A percentile compares a stretch with the other conserved stretches of the same genome.
Evolutionary conservation across 1,140 invertebrate species (phyloP).

Genomic region (Anastrepha ludens): DNA sequence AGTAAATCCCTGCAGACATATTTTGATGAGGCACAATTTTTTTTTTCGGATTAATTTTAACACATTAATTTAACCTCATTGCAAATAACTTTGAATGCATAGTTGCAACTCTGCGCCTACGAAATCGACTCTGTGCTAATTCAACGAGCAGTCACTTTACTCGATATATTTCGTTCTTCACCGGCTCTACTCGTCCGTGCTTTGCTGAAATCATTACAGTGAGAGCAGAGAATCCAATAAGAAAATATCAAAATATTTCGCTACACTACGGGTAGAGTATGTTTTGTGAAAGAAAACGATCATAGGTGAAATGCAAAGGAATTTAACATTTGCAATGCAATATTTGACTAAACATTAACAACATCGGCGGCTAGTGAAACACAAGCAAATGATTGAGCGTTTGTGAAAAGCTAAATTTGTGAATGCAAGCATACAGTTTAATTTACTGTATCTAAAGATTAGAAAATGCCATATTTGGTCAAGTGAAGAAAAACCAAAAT

Average conservation of each 20-base stretch:
- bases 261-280: not conserved
- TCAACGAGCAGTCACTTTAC: not conserved
- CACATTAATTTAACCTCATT: no score
- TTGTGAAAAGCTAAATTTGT: not conserved
- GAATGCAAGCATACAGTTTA: conserved; percentile 6
- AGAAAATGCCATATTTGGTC: conserved; percentile 26
- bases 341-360: not conserved
- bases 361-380: not conserved
- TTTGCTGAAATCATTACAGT: conserved; percentile 24
- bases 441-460: not conserved
- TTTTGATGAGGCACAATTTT: no score
- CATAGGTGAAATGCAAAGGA: conserved; percentile 16
- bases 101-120: not conserved
- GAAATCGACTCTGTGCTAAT: not conserved
- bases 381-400: not conserved
- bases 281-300: not conserved
- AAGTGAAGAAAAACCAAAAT: not conserved
- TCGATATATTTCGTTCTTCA: conserved; percentile 25
- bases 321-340: not conserved
- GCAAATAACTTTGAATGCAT: no score
- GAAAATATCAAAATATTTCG: conserved; percentile 38
- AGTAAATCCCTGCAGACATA: no score
- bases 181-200: not conserved
- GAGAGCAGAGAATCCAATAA: conserved; percentile 29
- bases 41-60: no score